Conservation (phyloP, 2,888 invertebrate genomes). For the Apomyelois bistriatella region DNA sequence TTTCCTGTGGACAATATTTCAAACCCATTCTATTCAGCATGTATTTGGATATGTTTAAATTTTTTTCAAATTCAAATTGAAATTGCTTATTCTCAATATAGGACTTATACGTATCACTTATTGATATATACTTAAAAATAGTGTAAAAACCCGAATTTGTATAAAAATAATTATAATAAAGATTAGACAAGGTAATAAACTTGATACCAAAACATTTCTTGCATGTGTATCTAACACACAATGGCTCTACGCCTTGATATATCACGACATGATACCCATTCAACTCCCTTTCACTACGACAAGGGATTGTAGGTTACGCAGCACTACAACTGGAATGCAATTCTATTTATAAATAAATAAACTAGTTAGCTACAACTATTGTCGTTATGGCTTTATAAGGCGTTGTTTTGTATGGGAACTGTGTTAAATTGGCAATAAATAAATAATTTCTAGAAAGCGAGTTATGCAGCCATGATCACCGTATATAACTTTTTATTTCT, state of each 20-base stretch:
- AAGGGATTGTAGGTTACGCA: slow-evolving; percentile 15
- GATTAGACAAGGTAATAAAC: background rate
- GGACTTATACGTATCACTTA: too few species aligned
- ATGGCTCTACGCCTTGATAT: background rate
- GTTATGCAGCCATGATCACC: too few species aligned
- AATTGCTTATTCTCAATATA: too few species aligned
- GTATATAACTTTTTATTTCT: too few species aligned
- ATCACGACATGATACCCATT: background rate
- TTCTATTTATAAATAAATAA: slow-evolving; percentile 9
- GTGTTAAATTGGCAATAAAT: background rate
- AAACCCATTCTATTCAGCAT: too few species aligned
- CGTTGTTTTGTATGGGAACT: background rate
- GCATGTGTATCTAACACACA: background rate
- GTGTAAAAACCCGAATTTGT: too few species aligned
- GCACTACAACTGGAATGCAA: slow-evolving; percentile 6
- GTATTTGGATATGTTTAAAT: too few species aligned
- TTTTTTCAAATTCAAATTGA: too few species aligned
- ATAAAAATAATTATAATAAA: too few species aligned
- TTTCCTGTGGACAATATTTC: too few species aligned
- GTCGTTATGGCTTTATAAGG: slow-evolving; percentile 15
- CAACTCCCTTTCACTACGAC: slow-evolving; percentile 9
- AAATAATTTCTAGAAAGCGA: too few species aligned
- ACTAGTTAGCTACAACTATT: background rate
- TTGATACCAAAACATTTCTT: background rate
- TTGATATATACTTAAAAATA: too few species aligned